phyloP scores from a whole-genome alignment of 2,888 invertebrate genomes.

The Glaucopsyche alexis region DNA sequence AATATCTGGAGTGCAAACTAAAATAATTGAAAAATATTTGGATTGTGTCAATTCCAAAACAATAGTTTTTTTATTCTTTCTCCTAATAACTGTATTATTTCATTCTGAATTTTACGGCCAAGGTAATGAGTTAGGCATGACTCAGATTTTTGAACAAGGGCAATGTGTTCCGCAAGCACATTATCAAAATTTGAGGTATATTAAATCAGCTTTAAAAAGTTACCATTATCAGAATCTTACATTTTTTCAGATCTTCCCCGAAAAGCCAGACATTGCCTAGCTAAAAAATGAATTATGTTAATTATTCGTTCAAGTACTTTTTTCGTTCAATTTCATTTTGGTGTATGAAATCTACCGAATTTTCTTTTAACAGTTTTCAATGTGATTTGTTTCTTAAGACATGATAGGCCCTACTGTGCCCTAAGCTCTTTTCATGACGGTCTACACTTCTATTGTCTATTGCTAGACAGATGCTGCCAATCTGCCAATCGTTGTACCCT shows the following conservation, averaged over 20 bases:
- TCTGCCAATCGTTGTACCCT: slow-evolving; percentile 30
- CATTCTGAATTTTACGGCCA: slow-evolving; percentile 30
- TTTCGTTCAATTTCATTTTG: slow-evolving; percentile 33
- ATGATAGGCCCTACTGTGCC: slow-evolving; percentile 23
- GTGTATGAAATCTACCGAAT: slow-evolving; percentile 32
- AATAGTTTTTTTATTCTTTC: slow-evolving; percentile 30
- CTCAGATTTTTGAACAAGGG: slow-evolving; percentile 27
- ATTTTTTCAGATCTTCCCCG: neutral
- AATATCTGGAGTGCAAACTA: slow-evolving; percentile 32
- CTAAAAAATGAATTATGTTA: too few relatives aligned
- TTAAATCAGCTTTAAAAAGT: slow-evolving; percentile 32
- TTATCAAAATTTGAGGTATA: slow-evolving; percentile 28
- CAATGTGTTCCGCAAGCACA: slow-evolving; percentile 29
- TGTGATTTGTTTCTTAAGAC: slow-evolving; percentile 20
- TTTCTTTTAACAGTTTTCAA: slow-evolving; percentile 27
- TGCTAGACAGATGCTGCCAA: too few relatives aligned
- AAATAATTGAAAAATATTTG: slow-evolving; percentile 32
- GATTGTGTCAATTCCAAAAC: slow-evolving; percentile 27
- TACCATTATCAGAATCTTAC: too few relatives aligned
- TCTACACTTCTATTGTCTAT: too few relatives aligned
- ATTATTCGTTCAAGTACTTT: slow-evolving; percentile 34
- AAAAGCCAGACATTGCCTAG: slow-evolving; percentile 31
- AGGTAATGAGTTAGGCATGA: slow-evolving; percentile 27
- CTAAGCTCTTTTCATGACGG: too few relatives aligned
- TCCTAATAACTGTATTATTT: slow-evolving; percentile 20